Base-by-base conservation (phyloP, 2,113 vertebrate genomes). In the Rhadina sibilatrix region DNA sequence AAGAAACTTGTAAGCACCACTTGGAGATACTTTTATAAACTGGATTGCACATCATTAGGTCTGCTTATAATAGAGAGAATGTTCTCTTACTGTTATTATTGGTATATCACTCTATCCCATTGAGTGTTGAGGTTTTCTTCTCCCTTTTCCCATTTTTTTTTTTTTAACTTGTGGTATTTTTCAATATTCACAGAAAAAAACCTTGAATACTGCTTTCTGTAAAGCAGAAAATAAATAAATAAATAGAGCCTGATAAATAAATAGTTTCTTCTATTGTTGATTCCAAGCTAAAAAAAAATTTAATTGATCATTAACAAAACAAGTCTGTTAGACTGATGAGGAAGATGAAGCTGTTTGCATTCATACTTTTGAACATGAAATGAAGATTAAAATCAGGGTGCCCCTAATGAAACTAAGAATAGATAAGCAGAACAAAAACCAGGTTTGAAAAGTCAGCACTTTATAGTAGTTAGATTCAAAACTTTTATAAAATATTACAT, bases 11-110 rank as follows among this genome's bases (percentile, higher is more conserved):
- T 94, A 94, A 98, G 91, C 77, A 95, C 76, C 54, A 96, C 89
- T 97, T 96, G 78, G 97, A 97, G 71, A 89, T 72, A 91, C 69
- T 96, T 97, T 93, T 71, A 50, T 95, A 85, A 98, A 96, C 68
- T 90, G 66, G 87, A 97, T 96, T 94, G 72, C 42, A 63, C 90
- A 89, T 81, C 84, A 82, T 97, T 97, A 96, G 37, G 84, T 97
- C 75, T 92, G 37, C 84, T 84, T 90, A 69, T 93, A 96, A 94
- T 61, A 93, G 76, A 83, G 37, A 94, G 47, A 60, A 90, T 56
- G 75, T 87, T 90, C 75, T 44, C 30, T 93, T 84, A 33, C 42
- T 93, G 63, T 54, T 81, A 33, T 57, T 95, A 46, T 46, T 90
- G 52, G 40, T 82, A 56, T 88, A 90, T 88, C 46, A 96, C 40